Percentiles rank a stretch among this genome's conserved stretches.
phyloP scores from a whole-genome alignment of 2,888 invertebrate species.

The Oegoconia quadripuncta region DNA sequence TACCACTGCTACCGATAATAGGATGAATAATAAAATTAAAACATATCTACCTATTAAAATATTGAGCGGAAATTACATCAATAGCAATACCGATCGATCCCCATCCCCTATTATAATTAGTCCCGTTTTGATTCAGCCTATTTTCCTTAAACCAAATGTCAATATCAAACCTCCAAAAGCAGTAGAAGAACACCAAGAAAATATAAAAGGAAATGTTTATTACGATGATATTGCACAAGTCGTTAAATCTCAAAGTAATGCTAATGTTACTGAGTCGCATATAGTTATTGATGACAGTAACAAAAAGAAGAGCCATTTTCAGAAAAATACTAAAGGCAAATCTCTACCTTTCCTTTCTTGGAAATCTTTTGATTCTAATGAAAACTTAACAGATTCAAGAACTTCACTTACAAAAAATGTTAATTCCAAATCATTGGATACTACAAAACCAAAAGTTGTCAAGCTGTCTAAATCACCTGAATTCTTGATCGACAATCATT shows the following conservation, averaged over 20 bases:
- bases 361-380: constrained; percentile 43
- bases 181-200: constrained; percentile 21
- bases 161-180: constrained; percentile 1
- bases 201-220: constrained; percentile 50
- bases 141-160: constrained; percentile 52
- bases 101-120: constrained; percentile 57
- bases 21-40: constrained; percentile 33
- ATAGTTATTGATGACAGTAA: constrained; percentile 21
- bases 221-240: constrained; percentile 67
- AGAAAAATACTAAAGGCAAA: constrained; percentile 54
- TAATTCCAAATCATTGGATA: constrained; percentile 26
- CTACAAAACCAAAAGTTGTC: constrained; percentile 35
- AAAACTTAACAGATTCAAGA: constrained; percentile 36
- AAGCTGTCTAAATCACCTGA: constrained; percentile 54
- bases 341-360: constrained; percentile 45
- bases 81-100: constrained; percentile 28
- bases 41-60: constrained; percentile 54
- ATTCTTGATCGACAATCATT: constrained; percentile 60
- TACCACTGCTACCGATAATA: not conserved
- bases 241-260: constrained; percentile 24
- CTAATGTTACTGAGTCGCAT: constrained; percentile 6
- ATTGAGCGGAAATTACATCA: constrained; percentile 28
- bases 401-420: constrained; percentile 29
- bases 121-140: constrained; percentile 60
- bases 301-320: constrained; percentile 47